Percentiles rank a stretch among this genome's conserved stretches.
phyloP scores from a whole-genome alignment of 2,797 vertebrate species.

The Coluber constrictor region DNA sequence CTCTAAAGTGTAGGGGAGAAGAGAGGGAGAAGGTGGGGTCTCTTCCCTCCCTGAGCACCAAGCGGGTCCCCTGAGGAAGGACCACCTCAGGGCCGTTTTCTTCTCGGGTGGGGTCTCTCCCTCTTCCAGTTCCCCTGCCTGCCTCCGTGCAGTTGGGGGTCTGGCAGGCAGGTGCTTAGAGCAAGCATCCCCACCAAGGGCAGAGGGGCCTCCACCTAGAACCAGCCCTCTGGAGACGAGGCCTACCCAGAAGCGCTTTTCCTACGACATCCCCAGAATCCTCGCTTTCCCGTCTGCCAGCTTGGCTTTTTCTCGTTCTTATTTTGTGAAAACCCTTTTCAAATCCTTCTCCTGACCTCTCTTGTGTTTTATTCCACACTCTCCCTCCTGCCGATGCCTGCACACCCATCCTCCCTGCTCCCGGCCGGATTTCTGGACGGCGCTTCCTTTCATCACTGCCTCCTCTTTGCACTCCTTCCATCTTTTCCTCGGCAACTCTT shows the following conservation, averaged over 20 bases:
- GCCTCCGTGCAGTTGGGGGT: too few species aligned
- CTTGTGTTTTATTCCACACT: slow-evolving; percentile 59
- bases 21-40: not conserved
- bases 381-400: slow-evolving; percentile 45
- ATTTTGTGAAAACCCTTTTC: not conserved
- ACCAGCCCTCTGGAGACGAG: not conserved
- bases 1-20: not conserved
- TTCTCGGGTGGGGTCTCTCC: not conserved
- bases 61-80: not conserved
- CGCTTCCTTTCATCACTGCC: slow-evolving; percentile 48
- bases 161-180: not conserved
- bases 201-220: not conserved
- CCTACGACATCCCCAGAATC: not conserved
- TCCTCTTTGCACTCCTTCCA: slow-evolving; percentile 64
- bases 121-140: not conserved
- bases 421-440: slow-evolving; percentile 56
- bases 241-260: not conserved
- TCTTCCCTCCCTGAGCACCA: not conserved
- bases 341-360: slow-evolving; percentile 45
- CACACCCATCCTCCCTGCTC: slow-evolving; percentile 52
- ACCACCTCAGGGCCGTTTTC: not conserved
- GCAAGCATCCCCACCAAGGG: not conserved
- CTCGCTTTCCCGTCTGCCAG: not conserved
- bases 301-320: not conserved
- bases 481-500: slow-evolving; percentile 62